Evolutionary conservation across 2,888 invertebrate species (phyloP), one percentile per base, ranked within the genome.

Genomic region (Biston stratarius): DNA sequence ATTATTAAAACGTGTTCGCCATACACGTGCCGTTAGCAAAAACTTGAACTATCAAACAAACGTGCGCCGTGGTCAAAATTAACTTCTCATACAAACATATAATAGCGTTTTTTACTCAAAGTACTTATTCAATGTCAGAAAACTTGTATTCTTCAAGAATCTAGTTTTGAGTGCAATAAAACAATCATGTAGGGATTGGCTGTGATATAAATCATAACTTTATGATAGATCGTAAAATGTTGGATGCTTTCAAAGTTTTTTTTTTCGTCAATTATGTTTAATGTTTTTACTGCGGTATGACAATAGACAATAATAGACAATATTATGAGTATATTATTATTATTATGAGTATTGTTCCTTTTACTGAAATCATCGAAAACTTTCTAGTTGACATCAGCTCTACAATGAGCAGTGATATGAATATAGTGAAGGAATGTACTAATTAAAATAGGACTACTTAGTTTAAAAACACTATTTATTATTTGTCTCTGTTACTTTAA

Each of bases 401-500:
- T 38, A 49, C 14, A 56, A 48, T 11, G 12, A 34, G 10, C 61
- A 53, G 33, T 61, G 52, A 52, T 61, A 15, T 55, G n/a, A n/a
- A n/a, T 8, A 3, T 12, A 48, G 42, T 38, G 55, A 40, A 58
- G 48, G 63, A 59, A 67, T 67, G 59, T 63, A 57, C 11, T 24
- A 57, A 61, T 64, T 68, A 57, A 57, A 44, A 52, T 24, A 36
- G 48, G 12, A 11, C 40, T 40, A n/a, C n/a, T n/a, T n/a, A 47
- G 40, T 42, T 65, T 15, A 48, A 49, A 49, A 56, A 40, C n/a
- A 59, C 45, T 12, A 61, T 61, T 48, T 11, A 38, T 24, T 24
- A 11, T 44, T 10, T 53, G 48, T 64, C 64, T 70, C 57, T 62
- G 69, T 69, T 55, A 57, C 66, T 70, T 67, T 62, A 69, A 66